phyloP scores from a whole-genome alignment of 1,140 invertebrate genomes.

The Scaptomyza graminum region DNA sequence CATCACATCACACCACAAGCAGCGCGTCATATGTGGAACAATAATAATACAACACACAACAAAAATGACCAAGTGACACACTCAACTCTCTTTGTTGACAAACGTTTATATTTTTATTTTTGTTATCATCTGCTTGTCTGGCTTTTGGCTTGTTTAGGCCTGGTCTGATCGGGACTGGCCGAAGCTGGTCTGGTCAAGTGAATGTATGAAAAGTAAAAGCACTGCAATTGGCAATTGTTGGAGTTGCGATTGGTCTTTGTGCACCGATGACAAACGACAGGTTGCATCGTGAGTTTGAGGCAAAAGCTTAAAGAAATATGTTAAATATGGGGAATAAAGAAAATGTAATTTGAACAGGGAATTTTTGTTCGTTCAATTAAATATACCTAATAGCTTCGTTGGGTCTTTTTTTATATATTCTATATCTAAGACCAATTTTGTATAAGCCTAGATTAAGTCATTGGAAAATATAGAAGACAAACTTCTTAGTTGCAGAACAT shows the following conservation, averaged over 20 bases:
- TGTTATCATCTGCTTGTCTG: constrained; percentile 4
- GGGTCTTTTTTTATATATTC: too few relatives aligned
- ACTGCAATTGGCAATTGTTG: constrained; percentile 7
- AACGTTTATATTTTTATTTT: background rate
- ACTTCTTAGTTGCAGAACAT: too few relatives aligned
- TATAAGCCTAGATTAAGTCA: too few relatives aligned
- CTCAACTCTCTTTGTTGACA: constrained; percentile 24
- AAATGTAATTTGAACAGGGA: background rate
- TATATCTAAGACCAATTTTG: too few relatives aligned
- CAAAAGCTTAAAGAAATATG: too few relatives aligned
- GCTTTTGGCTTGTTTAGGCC: background rate
- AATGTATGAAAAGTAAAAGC: constrained; percentile 56
- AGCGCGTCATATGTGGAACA: constrained; percentile 45
- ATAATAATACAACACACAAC: constrained; percentile 63
- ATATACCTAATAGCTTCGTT: too few relatives aligned
- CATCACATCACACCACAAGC: background rate
- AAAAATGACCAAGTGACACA: constrained; percentile 70
- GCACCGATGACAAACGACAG: constrained; percentile 27
- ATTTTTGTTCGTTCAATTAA: too few relatives aligned
- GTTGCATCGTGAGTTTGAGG: constrained; percentile 1
- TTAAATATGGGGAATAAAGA: too few relatives aligned
- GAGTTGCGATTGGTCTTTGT: constrained; percentile 2
- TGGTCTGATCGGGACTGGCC: constrained; percentile 23
- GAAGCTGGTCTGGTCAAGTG: constrained; percentile 40
- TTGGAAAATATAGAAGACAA: too few relatives aligned